phyloP scores from a whole-genome alignment of 2,797 vertebrate genomes.

The Notolepis coatsorum region DNA sequence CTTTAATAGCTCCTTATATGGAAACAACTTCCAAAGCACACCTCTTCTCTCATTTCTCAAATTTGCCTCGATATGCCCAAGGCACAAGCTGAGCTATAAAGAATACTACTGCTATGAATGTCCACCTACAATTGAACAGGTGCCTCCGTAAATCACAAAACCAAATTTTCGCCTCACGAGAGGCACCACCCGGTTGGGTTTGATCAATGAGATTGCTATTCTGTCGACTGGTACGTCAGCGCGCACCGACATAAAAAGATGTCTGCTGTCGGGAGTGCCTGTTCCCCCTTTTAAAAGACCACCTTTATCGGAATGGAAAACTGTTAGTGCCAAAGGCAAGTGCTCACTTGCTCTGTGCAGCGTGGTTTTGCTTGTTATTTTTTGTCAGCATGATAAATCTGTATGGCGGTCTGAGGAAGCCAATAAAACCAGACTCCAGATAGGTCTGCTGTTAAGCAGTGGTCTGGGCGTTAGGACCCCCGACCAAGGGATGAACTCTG shows the following conservation, averaged over 20 bases:
- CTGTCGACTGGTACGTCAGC: neutral
- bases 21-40: neutral
- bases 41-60: neutral
- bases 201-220: conserved; percentile 5
- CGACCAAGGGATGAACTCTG: conserved; percentile 42
- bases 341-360: conserved; percentile 39
- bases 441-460: neutral
- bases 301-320: neutral
- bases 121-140: neutral
- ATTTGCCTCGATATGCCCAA: conserved; percentile 5
- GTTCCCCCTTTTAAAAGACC: neutral
- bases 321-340: neutral
- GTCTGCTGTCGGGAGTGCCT: neutral
- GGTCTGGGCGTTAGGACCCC: conserved; percentile 24
- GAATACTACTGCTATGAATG: neutral
- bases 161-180: neutral
- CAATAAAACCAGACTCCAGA: conserved; percentile 36
- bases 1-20: conserved; percentile 7
- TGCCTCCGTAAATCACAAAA: neutral
- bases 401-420: conserved; percentile 17
- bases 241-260: neutral
- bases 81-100: neutral
- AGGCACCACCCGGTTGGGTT: conserved; percentile 2
- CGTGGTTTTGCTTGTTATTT: conserved; percentile 45
- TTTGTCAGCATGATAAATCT: conserved; percentile 37